These are phyloP conservation scores for Drosophila bocki DNA, from an alignment of 1,140 invertebrate genomes.

Conservation along the genomic window DNA sequence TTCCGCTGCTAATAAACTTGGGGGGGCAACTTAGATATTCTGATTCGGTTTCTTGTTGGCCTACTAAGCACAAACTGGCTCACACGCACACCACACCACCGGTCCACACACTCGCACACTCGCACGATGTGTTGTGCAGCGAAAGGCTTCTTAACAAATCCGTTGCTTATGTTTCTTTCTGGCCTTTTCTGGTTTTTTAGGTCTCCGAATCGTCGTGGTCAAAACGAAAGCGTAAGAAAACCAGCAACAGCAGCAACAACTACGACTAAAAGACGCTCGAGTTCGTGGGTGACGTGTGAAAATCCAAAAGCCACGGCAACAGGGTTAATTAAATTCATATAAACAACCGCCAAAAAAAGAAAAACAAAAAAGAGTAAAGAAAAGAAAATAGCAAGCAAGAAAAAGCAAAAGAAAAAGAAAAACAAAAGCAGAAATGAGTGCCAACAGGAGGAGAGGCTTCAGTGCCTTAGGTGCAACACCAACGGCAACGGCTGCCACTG, in stretches of 20 bases:
- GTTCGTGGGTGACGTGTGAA: slow-evolving; percentile 50
- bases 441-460: slow-evolving; percentile 46
- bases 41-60: slow-evolving; percentile 59
- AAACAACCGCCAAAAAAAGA: slow-evolving; percentile 27
- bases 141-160: slow-evolving; percentile 49
- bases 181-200: slow-evolving; percentile 66
- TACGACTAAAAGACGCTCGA: slow-evolving; percentile 27
- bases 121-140: slow-evolving; percentile 8
- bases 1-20: slow-evolving; percentile 27
- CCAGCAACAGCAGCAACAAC: slow-evolving; percentile 6
- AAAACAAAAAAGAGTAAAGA: slow-evolving; percentile 1
- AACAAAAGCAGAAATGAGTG: slow-evolving; percentile 62
- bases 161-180: slow-evolving; percentile 53
- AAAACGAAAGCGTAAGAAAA: slow-evolving; percentile 65
- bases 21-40: slow-evolving; percentile 38
- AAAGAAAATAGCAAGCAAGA: slow-evolving; percentile 24
- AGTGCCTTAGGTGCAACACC: slow-evolving; percentile 17
- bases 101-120: slow-evolving; percentile 4
- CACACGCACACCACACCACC: slow-evolving; percentile 22
- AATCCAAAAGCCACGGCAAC: slow-evolving; percentile 34
- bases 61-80: slow-evolving; percentile 72
- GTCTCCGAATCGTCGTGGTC: slow-evolving; percentile 50
- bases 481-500: slow-evolving; percentile 7
- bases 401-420: slow-evolving; percentile 13
- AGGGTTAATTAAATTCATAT: slow-evolving; percentile 32